phyloP scores from a whole-genome alignment of 2,797 vertebrate species.

The Mycteria americana region DNA sequence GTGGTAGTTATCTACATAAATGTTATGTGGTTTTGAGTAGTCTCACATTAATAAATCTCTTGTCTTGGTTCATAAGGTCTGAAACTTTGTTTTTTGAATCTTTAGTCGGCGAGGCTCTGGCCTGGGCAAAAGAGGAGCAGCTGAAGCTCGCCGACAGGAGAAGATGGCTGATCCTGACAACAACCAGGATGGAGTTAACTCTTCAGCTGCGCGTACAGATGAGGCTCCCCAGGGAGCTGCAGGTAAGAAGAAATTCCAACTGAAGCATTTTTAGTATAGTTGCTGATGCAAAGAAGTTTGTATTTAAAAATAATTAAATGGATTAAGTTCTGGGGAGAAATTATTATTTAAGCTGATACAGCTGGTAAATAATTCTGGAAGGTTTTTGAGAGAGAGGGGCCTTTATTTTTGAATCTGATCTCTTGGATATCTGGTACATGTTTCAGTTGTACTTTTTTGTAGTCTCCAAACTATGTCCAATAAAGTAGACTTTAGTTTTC shows the following conservation, averaged over 20 bases:
- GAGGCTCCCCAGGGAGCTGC: conserved; percentile 96
- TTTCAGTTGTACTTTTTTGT: not conserved
- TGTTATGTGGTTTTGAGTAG: not conserved
- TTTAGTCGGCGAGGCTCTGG: conserved; percentile 99
- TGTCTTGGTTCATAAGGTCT: not conserved
- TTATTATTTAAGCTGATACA: not conserved
- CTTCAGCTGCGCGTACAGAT: conserved; percentile 91
- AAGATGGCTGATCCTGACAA: conserved; percentile 99
- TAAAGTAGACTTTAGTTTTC: not conserved
- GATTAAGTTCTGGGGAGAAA: not conserved
- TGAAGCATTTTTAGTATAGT: not conserved
- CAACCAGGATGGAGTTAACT: conserved; percentile 96
- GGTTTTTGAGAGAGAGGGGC: not conserved
- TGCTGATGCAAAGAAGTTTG: not conserved
- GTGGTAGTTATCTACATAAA: not conserved
- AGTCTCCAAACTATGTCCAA: not conserved
- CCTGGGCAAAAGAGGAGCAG: conserved; percentile 99
- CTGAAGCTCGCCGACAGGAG: conserved; percentile 98
- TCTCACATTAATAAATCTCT: not conserved
- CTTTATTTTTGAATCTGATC: not conserved
- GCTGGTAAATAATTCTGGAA: not conserved
- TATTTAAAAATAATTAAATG: not conserved
- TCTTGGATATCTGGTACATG: not conserved
- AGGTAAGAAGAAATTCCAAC: conserved; percentile 74
- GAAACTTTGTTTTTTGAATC: not conserved